Evolutionary conservation across 1,140 invertebrate genomes (phyloP).

Genomic region (Aphelinus certus): DNA sequence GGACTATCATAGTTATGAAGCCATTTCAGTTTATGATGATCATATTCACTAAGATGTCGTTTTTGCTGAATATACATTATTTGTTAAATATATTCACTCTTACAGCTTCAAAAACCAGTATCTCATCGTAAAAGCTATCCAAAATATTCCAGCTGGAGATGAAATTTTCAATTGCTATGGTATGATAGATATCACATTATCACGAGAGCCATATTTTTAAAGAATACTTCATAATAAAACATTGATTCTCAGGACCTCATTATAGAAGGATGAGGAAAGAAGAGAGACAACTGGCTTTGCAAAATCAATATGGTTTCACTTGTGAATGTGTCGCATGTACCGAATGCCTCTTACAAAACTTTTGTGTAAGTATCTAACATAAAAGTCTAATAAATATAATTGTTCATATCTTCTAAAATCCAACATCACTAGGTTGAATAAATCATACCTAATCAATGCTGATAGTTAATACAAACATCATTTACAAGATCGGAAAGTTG

Average conservation of each 20-base stretch:
- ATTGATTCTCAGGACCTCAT: constrained; percentile 68
- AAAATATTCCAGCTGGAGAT: constrained; percentile 65
- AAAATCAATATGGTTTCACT: constrained; percentile 76
- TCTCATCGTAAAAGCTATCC: constrained; percentile 69
- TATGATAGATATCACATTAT: constrained; percentile 40
- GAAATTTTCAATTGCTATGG: constrained; percentile 84
- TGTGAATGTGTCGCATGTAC: constrained; percentile 75
- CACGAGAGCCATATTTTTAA: background rate
- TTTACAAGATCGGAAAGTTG: too few relatives aligned
- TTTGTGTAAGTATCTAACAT: constrained; percentile 60
- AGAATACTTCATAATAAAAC: background rate
- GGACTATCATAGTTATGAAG: too few relatives aligned
- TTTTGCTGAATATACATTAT: too few relatives aligned
- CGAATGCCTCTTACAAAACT: constrained; percentile 62
- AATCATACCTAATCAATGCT: too few relatives aligned
- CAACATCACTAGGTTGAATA: too few relatives aligned
- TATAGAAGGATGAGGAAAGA: constrained; percentile 68
- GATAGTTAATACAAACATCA: too few relatives aligned
- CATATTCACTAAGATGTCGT: too few relatives aligned
- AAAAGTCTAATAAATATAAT: too few relatives aligned
- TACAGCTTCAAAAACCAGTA: constrained; percentile 62
- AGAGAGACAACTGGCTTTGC: constrained; percentile 70
- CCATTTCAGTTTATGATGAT: too few relatives aligned
- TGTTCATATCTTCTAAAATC: too few relatives aligned
- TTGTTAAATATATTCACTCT: constrained; percentile 31